Conservation (phyloP, 2,888 invertebrate genomes). For the Acleris literana region DNA sequence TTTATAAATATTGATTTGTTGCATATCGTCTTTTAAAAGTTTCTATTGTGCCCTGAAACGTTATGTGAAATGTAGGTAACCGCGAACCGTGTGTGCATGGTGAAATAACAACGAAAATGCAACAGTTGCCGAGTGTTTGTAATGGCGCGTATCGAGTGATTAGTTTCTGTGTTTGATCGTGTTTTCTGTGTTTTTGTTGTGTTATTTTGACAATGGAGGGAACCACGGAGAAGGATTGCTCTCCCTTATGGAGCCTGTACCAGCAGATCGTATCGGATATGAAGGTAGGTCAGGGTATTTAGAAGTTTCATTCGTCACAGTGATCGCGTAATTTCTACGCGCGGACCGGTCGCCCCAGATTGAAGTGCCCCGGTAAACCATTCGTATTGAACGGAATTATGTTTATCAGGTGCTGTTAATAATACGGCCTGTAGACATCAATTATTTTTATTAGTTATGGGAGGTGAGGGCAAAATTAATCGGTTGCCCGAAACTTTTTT, state of each 20-base stretch:
- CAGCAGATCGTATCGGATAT: constrained; percentile 98
- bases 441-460: constrained; percentile 17
- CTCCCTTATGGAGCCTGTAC: constrained; percentile 95
- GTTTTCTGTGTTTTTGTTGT: constrained; percentile 59
- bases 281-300: constrained; percentile 89
- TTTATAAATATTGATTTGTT: constrained; percentile 83
- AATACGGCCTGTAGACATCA: constrained; percentile 26
- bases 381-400: constrained; percentile 56
- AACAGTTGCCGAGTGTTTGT: constrained; percentile 64
- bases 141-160: constrained; percentile 65
- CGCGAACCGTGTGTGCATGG: constrained; percentile 45
- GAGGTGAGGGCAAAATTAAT: constrained; percentile 1
- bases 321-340: constrained; percentile 38
- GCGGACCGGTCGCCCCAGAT: constrained; percentile 54
- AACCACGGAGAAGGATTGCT: constrained; percentile 91
- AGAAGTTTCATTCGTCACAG: constrained; percentile 29
- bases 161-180: constrained; percentile 57
- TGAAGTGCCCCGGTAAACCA: constrained; percentile 58
- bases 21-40: constrained; percentile 57
- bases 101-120: constrained; percentile 60
- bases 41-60: constrained; percentile 55
- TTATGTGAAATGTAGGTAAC: constrained; percentile 74
- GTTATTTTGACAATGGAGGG: constrained; percentile 86
- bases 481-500: not conserved
- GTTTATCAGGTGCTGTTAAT: constrained; percentile 44